Evolutionary conservation across 35 echinoderm and acorn worm genomes (phyloP), one percentile per base, ranked within the genome.

Genomic region (Ophiothrix spiculata): DNA sequence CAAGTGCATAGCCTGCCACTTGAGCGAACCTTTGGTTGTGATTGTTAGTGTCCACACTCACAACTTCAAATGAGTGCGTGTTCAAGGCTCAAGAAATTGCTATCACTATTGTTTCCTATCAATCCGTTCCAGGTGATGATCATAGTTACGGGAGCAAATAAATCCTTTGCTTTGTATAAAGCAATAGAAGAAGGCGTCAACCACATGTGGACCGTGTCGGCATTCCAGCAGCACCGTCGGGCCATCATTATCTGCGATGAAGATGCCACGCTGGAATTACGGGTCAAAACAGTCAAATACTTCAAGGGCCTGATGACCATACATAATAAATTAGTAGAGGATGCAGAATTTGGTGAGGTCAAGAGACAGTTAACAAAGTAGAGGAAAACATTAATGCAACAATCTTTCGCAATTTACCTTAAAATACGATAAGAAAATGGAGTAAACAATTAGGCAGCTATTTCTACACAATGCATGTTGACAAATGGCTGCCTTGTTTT

Each of bases 191-290:
- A 98, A 84, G 95, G 95, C 23, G 77, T 98, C 39, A 93, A 88
- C 79, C 95, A 98, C 81, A 98, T 98, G 95, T 98, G 95, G 95
- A 98, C 95, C 0, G 95, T 98, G 31, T 98, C 95, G 0, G 95
- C 95, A 39, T 98, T 98, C 82, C 95, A 98, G 81, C 95, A 98
- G 46, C 95, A 98, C 31, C 86, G 91, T 21, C 75, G 85, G 32
- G 77, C 91, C 34, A 98, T 94, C 95, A 39, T 54, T 21, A 54
- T 54, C 45, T 54, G 45, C 45, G 45, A 54, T 21, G 45, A 54
- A 21, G 45, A 54, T 21, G 45, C 45, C 45, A 54, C 45, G 21
- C 45, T 54, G 21, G 45, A 54, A 54, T 54, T 8, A 8, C 8
- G 21, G 45, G 45, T 54, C 45, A 54, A 54, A 54, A 54, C 45